Base-by-base conservation (phyloP, 1,140 invertebrate genomes). In the Hormaphis cornu region DNA sequence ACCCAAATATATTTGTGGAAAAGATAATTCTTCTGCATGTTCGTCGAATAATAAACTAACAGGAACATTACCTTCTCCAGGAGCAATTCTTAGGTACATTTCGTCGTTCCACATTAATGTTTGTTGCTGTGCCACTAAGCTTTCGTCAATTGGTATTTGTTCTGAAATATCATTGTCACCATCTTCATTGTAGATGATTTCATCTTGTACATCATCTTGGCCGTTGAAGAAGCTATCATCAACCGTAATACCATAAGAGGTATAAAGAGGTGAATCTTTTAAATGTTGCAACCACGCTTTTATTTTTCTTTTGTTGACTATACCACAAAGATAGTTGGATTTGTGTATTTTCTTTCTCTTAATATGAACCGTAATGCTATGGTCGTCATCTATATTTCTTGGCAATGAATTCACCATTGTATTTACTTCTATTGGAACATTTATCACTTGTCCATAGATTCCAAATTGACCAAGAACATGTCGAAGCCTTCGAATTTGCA, bases 21-120 rank as follows among this genome's bases (percentile, higher is more conserved):
- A 78, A 8, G 77, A 77, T 22, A 78, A 59, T 72, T 78, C 77
- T 73, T 78, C 77, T 22, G 74, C 74, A 73, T 75, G 66, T 61
- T 73, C 71, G 59, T 77, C 75, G 53, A 71, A 76, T 2, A 75
- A 37, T 48, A 74, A 35, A 71, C 70, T 75, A 18, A 46, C 7
- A 37, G 73, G 74, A n/a, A 58, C n/a, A 50, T 56, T 71, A 7
- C 73, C 35, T 70, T 76, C 46, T n/a, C 75, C 75, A 9, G 75
- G 75, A 58, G 76, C 76, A 12, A 76, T 73, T 20, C 69, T 37
- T 18, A 77, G 70, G 73, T 61, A 76, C 46, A 73, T 53, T 10
- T 77, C 74, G 50, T 76, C 74, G 72, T 75, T 74, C 76, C 75
- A 77, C 46, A 76, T 9, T 0, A 77, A 44, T n/a, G 76, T 77